phyloP scores from a whole-genome alignment of 2,113 vertebrate genomes.

The pig (Sus scrofa) region DNA sequence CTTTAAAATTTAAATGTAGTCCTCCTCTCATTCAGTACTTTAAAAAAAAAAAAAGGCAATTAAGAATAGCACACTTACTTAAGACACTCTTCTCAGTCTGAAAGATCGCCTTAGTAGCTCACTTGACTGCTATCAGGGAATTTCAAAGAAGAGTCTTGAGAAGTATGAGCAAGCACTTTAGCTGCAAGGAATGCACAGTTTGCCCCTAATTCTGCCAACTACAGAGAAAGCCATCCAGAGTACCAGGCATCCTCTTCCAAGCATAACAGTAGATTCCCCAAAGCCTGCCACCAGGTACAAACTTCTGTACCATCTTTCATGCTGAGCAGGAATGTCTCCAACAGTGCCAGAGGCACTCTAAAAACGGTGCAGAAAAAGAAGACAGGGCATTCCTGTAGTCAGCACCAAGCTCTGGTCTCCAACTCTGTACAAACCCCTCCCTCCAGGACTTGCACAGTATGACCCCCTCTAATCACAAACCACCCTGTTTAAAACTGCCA shows the following conservation, averaged over 20 bases:
- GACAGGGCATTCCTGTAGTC: not conserved
- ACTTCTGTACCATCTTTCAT: conserved; percentile 42
- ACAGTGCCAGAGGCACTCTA: not conserved
- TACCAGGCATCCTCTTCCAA: conserved; percentile 39
- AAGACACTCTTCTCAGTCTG: not conserved
- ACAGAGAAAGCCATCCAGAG: conserved; percentile 51
- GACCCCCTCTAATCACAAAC: not conserved
- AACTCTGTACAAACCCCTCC: not conserved
- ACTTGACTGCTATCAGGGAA: conserved; percentile 16
- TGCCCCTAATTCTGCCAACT: conserved; percentile 36
- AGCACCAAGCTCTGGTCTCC: not conserved
- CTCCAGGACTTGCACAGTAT: not conserved
- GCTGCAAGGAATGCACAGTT: conserved; percentile 4
- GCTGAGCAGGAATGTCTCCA: conserved; percentile 35
- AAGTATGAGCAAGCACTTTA: conserved; percentile 22
- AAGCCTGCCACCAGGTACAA: conserved; percentile 53
- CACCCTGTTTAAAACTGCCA: not conserved
- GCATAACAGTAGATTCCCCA: not conserved
- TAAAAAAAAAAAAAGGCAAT: not conserved
- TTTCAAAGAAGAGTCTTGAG: conserved; percentile 47
- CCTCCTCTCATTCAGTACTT: not conserved
- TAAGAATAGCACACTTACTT: not conserved
- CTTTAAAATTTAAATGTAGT: conserved; percentile 52
- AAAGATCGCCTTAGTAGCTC: conserved; percentile 23
- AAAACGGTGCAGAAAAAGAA: not conserved